Evolutionary conservation across 2,113 vertebrate genomes (phyloP).

Genomic region (Triplophysa tibetana): DNA sequence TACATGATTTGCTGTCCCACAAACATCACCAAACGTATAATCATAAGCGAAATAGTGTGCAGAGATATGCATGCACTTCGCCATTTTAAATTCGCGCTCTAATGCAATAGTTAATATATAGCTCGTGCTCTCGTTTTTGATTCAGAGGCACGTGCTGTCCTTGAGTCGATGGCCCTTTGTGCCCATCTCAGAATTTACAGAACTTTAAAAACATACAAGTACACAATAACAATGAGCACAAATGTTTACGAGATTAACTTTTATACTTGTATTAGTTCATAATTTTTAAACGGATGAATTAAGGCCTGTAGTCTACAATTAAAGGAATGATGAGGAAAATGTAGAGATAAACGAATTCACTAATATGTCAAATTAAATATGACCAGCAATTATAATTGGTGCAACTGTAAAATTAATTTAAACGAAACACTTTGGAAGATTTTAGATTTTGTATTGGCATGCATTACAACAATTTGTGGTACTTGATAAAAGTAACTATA

Average conservation of each 20-base stretch:
- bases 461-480: too few relatives aligned
- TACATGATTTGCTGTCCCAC: not conserved
- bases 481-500: too few relatives aligned
- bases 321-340: not conserved
- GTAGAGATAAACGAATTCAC: not conserved
- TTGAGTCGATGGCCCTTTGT: not conserved
- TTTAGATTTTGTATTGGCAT: too few relatives aligned
- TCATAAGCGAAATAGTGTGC: not conserved
- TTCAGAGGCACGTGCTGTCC: conserved; percentile 39
- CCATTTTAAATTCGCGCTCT: not conserved
- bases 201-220: not conserved
- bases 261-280: too few relatives aligned
- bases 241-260: too few relatives aligned
- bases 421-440: too few relatives aligned
- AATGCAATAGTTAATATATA: conserved; percentile 38
- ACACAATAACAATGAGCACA: not conserved
- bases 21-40: not conserved
- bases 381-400: too few relatives aligned
- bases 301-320: too few relatives aligned
- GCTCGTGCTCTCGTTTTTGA: conserved; percentile 21
- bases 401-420: too few relatives aligned
- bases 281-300: too few relatives aligned
- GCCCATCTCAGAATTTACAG: conserved; percentile 3
- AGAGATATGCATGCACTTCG: not conserved
- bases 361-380: too few relatives aligned